A percentile compares a stretch with the other conserved stretches of the same genome.
Conservation (phyloP, 2,113 vertebrate genomes). For the Malaclemys terrapin region DNA sequence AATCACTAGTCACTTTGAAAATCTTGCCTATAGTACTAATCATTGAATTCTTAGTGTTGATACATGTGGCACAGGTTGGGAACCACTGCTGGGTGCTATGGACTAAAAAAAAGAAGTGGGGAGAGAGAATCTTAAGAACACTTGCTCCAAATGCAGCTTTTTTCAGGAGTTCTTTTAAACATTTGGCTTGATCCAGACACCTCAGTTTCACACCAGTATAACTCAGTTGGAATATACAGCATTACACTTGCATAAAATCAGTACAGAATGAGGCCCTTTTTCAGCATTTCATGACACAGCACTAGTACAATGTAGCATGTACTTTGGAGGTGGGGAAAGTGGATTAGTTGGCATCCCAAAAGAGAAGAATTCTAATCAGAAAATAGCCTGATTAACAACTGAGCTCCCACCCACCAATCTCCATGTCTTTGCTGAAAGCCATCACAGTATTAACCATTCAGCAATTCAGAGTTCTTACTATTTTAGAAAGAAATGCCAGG, state of each 20-base stretch:
- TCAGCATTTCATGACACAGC: background rate
- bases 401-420: background rate
- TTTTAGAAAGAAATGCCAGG: background rate
- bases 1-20: background rate
- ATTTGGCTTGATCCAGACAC: conserved; percentile 12
- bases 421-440: conserved; percentile 37
- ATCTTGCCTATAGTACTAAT: background rate
- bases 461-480: background rate
- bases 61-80: background rate
- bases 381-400: background rate
- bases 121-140: background rate
- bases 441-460: background rate
- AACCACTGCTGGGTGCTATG: background rate
- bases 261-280: background rate
- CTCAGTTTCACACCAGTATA: background rate
- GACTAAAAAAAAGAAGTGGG: background rate
- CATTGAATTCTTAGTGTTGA: background rate
- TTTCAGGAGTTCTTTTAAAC: background rate
- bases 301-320: background rate
- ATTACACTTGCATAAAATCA: background rate
- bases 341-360: background rate
- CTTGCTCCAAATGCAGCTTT: background rate
- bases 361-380: background rate
- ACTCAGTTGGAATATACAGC: background rate
- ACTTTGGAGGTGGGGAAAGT: background rate